These are phyloP conservation scores for Heliothis virescens DNA, from an alignment of 1,140 invertebrate species.

Conservation along the genomic window DNA sequence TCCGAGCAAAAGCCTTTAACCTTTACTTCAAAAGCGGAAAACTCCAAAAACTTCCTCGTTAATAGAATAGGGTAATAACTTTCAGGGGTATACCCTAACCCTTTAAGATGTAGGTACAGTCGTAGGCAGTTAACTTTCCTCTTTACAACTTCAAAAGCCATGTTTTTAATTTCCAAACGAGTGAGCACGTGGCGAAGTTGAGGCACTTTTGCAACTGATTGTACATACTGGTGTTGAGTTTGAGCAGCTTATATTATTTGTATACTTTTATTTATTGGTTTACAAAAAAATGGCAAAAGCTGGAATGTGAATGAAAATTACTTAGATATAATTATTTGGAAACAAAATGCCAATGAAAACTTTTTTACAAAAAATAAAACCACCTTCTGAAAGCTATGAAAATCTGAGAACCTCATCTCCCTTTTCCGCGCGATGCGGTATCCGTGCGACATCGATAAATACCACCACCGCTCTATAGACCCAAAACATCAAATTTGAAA, in stretches of 20 bases:
- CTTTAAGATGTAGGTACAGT: conserved; percentile 43
- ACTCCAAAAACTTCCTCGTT: conserved; percentile 23
- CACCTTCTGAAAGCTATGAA: too few relatives aligned
- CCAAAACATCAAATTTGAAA: too few relatives aligned
- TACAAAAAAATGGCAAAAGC: too few relatives aligned
- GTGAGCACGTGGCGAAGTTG: conserved; percentile 66
- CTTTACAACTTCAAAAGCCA: conserved; percentile 75
- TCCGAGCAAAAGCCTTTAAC: neutral
- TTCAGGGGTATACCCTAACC: conserved; percentile 25
- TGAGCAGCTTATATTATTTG: conserved; percentile 4
- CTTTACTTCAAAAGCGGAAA: neutral
- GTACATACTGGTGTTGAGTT: conserved; percentile 2
- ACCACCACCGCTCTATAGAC: too few relatives aligned
- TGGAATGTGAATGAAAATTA: too few relatives aligned
- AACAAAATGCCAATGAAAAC: too few relatives aligned
- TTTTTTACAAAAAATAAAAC: too few relatives aligned
- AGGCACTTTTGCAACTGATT: conserved; percentile 56
- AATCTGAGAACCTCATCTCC: too few relatives aligned
- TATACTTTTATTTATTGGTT: too few relatives aligned
- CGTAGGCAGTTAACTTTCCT: conserved; percentile 65
- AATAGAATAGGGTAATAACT: conserved; percentile 26
- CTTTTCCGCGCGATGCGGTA: too few relatives aligned
- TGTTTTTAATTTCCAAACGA: conserved; percentile 82
- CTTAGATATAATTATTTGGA: too few relatives aligned
- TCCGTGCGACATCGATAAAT: too few relatives aligned